Percentiles rank a stretch among this genome's conserved stretches.
Evolutionary conservation across 2,797 vertebrate genomes (phyloP).

Genomic region (Sus cebifrons): DNA sequence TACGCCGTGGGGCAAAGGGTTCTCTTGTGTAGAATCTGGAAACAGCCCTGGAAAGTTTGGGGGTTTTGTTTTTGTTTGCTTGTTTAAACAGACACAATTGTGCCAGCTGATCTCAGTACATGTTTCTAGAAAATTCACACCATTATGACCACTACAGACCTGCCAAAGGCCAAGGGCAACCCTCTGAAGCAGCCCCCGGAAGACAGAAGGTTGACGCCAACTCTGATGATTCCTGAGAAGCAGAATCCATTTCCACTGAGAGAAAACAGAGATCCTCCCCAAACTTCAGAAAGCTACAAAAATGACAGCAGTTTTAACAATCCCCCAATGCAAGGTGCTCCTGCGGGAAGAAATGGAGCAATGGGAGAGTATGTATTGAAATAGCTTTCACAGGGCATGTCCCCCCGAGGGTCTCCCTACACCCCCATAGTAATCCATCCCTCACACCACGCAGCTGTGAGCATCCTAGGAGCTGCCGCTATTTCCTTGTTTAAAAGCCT

Average conservation of each 20-base stretch:
- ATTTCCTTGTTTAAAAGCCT: background rate
- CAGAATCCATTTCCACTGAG: background rate
- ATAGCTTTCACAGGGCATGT: background rate
- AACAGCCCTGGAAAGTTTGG: background rate
- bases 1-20: background rate
- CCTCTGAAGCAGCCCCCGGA: background rate
- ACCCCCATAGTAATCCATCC: background rate
- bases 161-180: background rate
- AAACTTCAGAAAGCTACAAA: background rate
- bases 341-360: background rate
- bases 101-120: background rate
- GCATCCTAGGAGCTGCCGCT: background rate
- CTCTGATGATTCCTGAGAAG: background rate
- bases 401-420: background rate
- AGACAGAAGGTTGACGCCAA: conserved; percentile 1
- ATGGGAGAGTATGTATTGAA: background rate
- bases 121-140: conserved; percentile 63
- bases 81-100: background rate
- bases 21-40: background rate
- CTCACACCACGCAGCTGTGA: background rate
- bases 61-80: background rate
- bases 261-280: background rate
- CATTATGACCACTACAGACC: background rate
- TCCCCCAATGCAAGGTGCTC: background rate
- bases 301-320: background rate